Conservation (phyloP, 2,113 vertebrate species). For the Stigmatopora nigra region DNA sequence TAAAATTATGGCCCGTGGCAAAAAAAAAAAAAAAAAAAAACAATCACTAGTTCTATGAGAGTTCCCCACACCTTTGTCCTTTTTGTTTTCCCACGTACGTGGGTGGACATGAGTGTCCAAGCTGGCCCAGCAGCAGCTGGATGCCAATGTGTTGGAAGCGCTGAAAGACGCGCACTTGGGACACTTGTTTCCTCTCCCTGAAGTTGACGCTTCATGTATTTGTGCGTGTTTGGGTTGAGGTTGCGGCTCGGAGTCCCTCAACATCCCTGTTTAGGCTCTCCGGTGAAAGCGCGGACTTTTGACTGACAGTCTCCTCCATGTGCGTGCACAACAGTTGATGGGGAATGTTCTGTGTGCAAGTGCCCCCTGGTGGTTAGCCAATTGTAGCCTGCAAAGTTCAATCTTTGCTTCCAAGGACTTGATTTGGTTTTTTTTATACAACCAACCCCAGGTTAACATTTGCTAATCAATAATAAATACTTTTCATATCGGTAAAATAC, state of each 20-base stretch:
- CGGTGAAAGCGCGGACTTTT: slow-evolving; percentile 21
- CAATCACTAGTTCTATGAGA: slow-evolving; percentile 56
- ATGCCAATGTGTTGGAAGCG: slow-evolving; percentile 2
- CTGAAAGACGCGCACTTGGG: slow-evolving; percentile 24
- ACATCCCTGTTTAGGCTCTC: slow-evolving; percentile 24
- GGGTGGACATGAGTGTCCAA: slow-evolving; percentile 18
- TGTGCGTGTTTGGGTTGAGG: slow-evolving; percentile 18
- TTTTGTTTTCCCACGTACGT: slow-evolving; percentile 11
- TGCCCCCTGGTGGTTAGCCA: slow-evolving; percentile 63
- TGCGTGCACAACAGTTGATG: slow-evolving; percentile 5
- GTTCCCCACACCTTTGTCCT: slow-evolving; percentile 23
- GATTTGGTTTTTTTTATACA: not conserved
- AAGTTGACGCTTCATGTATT: slow-evolving; percentile 21
- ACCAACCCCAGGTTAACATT: not conserved
- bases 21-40: slow-evolving; percentile 9
- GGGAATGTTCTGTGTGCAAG: slow-evolving; percentile 54
- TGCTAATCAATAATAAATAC: not conserved
- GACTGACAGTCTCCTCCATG: slow-evolving; percentile 21
- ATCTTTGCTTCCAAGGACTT: not conserved
- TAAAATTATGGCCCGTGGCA: slow-evolving; percentile 73
- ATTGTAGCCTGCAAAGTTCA: not conserved
- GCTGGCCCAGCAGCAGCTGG: slow-evolving; percentile 22
- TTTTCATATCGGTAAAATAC: not conserved
- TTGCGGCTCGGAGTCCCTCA: slow-evolving; percentile 13
- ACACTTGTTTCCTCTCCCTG: slow-evolving; percentile 26